Conservation (phyloP, 2,888 invertebrate species). For the Seira sanloemensis region DNA sequence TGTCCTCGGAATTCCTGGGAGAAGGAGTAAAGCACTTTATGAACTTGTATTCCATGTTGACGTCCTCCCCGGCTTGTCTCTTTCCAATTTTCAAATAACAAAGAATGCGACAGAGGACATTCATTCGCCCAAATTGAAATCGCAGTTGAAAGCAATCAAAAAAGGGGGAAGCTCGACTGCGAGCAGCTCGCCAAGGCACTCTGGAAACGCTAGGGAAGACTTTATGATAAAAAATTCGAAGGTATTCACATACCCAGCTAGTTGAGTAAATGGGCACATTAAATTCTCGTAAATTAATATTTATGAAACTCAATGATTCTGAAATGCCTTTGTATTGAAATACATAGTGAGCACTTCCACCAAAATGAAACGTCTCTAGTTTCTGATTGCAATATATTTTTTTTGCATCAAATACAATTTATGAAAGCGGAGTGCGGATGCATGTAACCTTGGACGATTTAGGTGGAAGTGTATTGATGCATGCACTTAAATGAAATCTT, state of each 20-base stretch:
- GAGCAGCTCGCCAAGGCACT: conserved; percentile 15
- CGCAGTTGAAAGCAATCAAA: conserved; percentile 57
- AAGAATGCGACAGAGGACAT: conserved; percentile 40
- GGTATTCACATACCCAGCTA: no score
- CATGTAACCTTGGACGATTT: no score
- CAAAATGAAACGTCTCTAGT: no score
- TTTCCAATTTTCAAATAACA: conserved; percentile 72
- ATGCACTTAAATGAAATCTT: no score
- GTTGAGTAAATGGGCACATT: background rate
- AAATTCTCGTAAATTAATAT: background rate
- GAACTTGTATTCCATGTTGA: conserved; percentile 85
- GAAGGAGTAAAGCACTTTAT: conserved; percentile 80
- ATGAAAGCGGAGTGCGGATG: no score
- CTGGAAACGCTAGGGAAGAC: conserved; percentile 36
- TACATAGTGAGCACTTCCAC: no score
- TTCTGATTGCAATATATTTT: no score
- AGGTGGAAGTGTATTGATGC: no score
- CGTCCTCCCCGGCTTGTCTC: conserved; percentile 79
- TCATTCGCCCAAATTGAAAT: conserved; percentile 42
- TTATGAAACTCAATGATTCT: background rate
- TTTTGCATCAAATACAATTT: no score
- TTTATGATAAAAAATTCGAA: conserved; percentile 62
- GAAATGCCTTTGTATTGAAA: no score
- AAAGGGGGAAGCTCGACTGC: conserved; percentile 38
- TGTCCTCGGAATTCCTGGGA: conserved; percentile 80